A percentile compares a stretch with the other conserved stretches of the same genome.
phyloP scores from a whole-genome alignment of 2,888 invertebrate genomes.

The Euplexia lucipara region DNA sequence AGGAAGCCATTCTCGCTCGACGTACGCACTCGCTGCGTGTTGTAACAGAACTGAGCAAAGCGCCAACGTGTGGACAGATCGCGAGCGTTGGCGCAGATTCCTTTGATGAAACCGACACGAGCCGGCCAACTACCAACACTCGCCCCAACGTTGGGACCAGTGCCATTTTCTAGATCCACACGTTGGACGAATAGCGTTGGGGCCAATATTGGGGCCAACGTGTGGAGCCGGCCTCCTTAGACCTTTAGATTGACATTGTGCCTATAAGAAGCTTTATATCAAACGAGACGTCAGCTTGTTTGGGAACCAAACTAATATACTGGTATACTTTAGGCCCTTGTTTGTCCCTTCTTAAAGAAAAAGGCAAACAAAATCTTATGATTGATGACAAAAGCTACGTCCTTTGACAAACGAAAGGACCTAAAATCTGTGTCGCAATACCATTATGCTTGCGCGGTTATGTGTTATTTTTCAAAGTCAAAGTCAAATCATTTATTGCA shows the following conservation, averaged over 20 bases:
- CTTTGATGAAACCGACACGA: constrained; percentile 46
- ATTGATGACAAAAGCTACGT: constrained; percentile 1
- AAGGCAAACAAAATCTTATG: neutral
- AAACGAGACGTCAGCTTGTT: constrained; percentile 8
- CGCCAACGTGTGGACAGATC: constrained; percentile 35
- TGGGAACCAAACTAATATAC: constrained; percentile 4
- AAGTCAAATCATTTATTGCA: too few species aligned
- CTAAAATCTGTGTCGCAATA: neutral
- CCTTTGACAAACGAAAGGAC: neutral
- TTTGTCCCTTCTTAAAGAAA: constrained; percentile 1
- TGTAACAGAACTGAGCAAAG: constrained; percentile 44
- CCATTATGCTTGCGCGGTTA: neutral
- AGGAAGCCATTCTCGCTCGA: constrained; percentile 26
- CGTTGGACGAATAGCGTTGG: constrained; percentile 29
- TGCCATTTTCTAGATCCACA: constrained; percentile 41
- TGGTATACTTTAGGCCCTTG: neutral
- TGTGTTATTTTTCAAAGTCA: too few species aligned
- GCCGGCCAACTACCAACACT: constrained; percentile 39
- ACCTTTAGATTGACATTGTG: constrained; percentile 21
- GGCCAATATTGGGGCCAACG: constrained; percentile 22
- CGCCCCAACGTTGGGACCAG: constrained; percentile 41
- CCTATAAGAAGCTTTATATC: constrained; percentile 24
- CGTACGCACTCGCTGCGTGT: constrained; percentile 41
- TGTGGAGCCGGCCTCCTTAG: constrained; percentile 32
- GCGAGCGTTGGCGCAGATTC: constrained; percentile 44